Base-by-base conservation (phyloP, 2,113 vertebrate genomes). In the Cervus canadensis region DNA sequence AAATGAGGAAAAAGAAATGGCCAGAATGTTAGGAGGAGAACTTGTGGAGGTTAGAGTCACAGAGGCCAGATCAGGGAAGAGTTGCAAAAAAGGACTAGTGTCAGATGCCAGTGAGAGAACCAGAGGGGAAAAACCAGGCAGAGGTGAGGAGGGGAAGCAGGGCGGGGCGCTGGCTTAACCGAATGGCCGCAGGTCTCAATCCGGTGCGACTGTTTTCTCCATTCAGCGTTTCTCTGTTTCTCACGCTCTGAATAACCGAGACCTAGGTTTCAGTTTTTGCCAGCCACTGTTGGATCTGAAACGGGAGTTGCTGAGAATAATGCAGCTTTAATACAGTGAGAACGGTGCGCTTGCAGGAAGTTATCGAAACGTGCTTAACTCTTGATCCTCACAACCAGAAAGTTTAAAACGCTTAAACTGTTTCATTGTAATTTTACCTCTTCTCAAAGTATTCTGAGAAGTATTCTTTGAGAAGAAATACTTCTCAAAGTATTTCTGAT, bases 391-490 rank as follows among this genome's bases (percentile, higher is more conserved):
- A 36, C 59, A 71, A 50, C 62, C 59, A 94, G 84, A 93, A 89
- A 90, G 54, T 87, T 96, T 92, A 54, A 93, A 97, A 95, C 76
- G 67, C 71, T 87, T 92, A 67, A 88, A 83, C 54, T 5, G 0
- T 97, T 97, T 82, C n/a, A 91, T 91, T 59, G 50, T 96, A 81
- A 95, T 97, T 96, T 97, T 74, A 84, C 89, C 85, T 93, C 40
- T 76, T 91, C 81, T 92, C 90, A 79, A 90, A 96, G 89, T 94
- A 92, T 95, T 98, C 95, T 90, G 95, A 97, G 95, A 40, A 40
- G 40, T 40, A 40, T 40, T 40, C 40, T 40, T 40, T 40, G 40
- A 40, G 40, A 40, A 40, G 40, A 40, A 40, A 40, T 40, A 40
- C 40, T 40, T 40, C 40, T 40, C 40, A 40, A 40, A 40, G 40